phyloP scores from a whole-genome alignment of 2,888 invertebrate genomes.

The Nysson spinosus region DNA sequence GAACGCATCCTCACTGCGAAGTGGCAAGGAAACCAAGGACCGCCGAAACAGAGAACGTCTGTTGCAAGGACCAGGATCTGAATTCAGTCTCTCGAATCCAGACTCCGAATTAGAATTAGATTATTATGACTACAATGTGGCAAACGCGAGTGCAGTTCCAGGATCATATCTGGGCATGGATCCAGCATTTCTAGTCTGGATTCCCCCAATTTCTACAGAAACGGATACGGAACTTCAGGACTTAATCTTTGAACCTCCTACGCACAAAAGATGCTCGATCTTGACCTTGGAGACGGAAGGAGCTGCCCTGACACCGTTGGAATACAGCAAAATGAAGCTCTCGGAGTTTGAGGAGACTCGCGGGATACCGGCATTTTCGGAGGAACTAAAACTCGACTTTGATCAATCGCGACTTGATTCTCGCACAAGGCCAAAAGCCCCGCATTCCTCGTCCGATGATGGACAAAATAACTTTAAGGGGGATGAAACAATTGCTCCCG shows the following conservation, averaged over 20 bases:
- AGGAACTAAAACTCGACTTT: background rate
- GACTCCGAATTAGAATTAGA: slow-evolving; percentile 90
- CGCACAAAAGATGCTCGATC: slow-evolving; percentile 36
- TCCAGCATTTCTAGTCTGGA: slow-evolving; percentile 92
- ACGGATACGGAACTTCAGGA: background rate
- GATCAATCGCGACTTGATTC: background rate
- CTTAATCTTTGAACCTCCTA: background rate
- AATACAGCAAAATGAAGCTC: slow-evolving; percentile 62
- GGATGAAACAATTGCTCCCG: too few relatives aligned
- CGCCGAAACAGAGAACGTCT: slow-evolving; percentile 85
- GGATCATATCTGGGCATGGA: slow-evolving; percentile 94
- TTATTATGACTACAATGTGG: slow-evolving; percentile 93
- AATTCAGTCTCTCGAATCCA: slow-evolving; percentile 86
- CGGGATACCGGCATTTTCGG: slow-evolving; percentile 12
- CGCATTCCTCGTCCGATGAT: too few relatives aligned
- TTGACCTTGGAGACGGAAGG: slow-evolving; percentile 63
- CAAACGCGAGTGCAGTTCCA: slow-evolving; percentile 88
- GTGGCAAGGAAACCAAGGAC: slow-evolving; percentile 84
- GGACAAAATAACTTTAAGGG: too few relatives aligned
- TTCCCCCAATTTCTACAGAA: slow-evolving; percentile 89
- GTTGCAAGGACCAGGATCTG: slow-evolving; percentile 84
- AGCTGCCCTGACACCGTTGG: slow-evolving; percentile 65
- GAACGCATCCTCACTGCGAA: slow-evolving; percentile 61
- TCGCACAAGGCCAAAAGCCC: too few relatives aligned
- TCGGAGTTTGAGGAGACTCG: slow-evolving; percentile 29